A percentile compares a stretch with the other conserved stretches of the same genome.
These are phyloP conservation scores for Melitaea cinxia DNA, from an alignment of 1,140 invertebrate species.

Conservation along the genomic window DNA sequence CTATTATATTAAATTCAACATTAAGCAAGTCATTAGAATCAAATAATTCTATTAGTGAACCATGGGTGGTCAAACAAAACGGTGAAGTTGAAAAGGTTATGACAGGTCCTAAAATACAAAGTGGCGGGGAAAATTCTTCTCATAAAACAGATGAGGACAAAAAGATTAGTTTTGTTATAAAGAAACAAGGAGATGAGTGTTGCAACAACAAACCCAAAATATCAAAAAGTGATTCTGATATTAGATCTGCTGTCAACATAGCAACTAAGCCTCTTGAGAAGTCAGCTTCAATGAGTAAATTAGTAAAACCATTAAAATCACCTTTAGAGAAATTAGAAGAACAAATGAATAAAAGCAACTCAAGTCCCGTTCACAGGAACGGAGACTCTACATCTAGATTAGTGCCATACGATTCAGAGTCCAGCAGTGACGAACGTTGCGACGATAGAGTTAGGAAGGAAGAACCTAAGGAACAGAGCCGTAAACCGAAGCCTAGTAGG, in stretches of 20 bases:
- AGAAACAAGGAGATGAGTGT: slow-evolving; percentile 55
- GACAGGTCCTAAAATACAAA: slow-evolving; percentile 58
- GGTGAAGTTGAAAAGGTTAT: slow-evolving; percentile 73
- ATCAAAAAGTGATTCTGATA: slow-evolving; percentile 60
- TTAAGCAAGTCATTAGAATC: slow-evolving; percentile 60
- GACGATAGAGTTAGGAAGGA: slow-evolving; percentile 51
- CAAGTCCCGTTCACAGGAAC: slow-evolving; percentile 50
- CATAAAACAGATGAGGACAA: slow-evolving; percentile 63
- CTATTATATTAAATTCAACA: slow-evolving; percentile 74
- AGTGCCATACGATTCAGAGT: slow-evolving; percentile 76
- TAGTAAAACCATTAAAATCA: slow-evolving; percentile 60
- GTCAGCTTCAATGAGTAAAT: slow-evolving; percentile 51
- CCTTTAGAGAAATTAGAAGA: slow-evolving; percentile 74
- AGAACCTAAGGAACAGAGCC: slow-evolving; percentile 27
- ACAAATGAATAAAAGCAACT: slow-evolving; percentile 69
- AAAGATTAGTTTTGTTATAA: slow-evolving; percentile 65
- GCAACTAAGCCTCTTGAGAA: slow-evolving; percentile 54
- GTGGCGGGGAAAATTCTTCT: slow-evolving; percentile 55
- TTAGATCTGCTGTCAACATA: slow-evolving; percentile 40
- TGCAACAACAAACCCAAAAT: slow-evolving; percentile 52
- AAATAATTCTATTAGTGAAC: slow-evolving; percentile 59
- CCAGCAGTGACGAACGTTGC: slow-evolving; percentile 64
- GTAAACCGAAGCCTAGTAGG: slow-evolving; percentile 57
- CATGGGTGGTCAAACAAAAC: slow-evolving; percentile 76
- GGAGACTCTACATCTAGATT: slow-evolving; percentile 56